These are phyloP conservation scores for Gorsachius magnificus DNA, from an alignment of 2,797 vertebrate genomes.

Conservation along the genomic window DNA sequence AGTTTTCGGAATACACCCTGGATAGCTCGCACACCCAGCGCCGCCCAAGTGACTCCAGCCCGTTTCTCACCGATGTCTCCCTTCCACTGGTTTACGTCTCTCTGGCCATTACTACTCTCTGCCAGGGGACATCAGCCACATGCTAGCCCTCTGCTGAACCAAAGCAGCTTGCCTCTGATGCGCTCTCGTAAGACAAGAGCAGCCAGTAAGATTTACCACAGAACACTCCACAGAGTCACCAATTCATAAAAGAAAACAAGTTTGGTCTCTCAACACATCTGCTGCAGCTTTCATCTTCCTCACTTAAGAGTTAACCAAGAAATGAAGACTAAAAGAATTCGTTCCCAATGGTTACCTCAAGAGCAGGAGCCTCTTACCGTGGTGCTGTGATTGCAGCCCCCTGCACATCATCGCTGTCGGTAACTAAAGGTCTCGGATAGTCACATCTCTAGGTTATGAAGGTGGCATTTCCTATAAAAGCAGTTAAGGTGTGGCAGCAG, in stretches of 20 bases:
- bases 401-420: neutral
- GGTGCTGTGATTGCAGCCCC: neutral
- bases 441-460: neutral
- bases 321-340: neutral
- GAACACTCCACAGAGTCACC: neutral
- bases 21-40: accelerated
- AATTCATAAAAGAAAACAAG: neutral
- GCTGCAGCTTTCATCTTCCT: neutral
- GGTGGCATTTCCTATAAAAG: neutral
- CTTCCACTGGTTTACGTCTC: neutral
- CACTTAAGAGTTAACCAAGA: neutral
- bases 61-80: neutral
- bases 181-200: neutral
- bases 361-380: neutral
- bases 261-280: neutral
- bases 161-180: neutral
- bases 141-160: neutral
- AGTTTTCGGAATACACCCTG: neutral
- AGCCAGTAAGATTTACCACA: neutral
- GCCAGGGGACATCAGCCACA: neutral
- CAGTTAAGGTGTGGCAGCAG: neutral
- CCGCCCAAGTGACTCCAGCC: neutral
- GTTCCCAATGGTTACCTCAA: neutral
- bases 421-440: neutral
- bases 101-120: neutral